Conservation (phyloP, 2,888 invertebrate genomes). For the Euplagia quadripunctaria region DNA sequence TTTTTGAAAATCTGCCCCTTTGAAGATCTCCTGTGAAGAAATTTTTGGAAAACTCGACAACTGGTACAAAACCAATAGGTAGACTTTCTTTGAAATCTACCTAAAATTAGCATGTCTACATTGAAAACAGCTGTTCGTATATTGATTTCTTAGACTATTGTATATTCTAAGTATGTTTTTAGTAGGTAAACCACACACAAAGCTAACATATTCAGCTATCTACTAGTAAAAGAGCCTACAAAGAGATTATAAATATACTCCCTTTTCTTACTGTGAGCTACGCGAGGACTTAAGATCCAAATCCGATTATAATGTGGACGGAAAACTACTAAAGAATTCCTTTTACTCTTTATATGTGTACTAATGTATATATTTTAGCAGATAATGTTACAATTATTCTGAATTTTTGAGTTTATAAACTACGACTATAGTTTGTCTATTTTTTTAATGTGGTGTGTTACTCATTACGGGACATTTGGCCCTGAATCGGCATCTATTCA, state of each 20-base stretch:
- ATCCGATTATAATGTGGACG: slow-evolving; percentile 40
- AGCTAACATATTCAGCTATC: slow-evolving; percentile 5
- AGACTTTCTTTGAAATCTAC: no score
- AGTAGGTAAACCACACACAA: neutral
- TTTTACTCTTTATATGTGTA: slow-evolving; percentile 1
- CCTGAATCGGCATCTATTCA: no score
- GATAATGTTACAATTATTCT: neutral
- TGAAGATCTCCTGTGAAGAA: no score
- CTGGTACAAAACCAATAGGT: no score
- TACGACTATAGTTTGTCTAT: neutral
- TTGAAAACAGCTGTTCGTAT: no score
- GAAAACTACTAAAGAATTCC: slow-evolving; percentile 20
- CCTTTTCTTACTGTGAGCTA: slow-evolving; percentile 18
- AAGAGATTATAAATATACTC: slow-evolving; percentile 29
- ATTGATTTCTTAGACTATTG: neutral
- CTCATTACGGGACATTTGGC: no score
- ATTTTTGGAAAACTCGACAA: no score
- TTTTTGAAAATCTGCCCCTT: no score
- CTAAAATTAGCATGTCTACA: no score
- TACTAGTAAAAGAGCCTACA: slow-evolving; percentile 19
- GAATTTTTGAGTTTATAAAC: neutral
- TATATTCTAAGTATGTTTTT: neutral
- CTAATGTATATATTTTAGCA: neutral
- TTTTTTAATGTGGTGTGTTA: no score
- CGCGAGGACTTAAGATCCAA: slow-evolving; percentile 12